These are phyloP conservation scores for Drosophila affinis DNA, from an alignment of 2,888 invertebrate species.

Conservation along the genomic window DNA sequence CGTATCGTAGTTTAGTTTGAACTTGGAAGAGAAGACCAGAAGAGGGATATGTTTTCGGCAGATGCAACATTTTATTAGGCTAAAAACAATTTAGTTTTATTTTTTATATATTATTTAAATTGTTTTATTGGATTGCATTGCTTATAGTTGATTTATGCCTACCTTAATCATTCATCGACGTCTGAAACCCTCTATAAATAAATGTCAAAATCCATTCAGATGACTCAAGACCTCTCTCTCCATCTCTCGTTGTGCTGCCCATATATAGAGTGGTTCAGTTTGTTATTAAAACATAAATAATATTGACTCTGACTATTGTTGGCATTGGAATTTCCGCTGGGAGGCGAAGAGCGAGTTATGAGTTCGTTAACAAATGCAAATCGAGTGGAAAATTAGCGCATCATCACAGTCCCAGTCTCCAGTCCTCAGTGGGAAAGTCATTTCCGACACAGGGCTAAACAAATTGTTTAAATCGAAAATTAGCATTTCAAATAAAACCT, in stretches of 20 bases:
- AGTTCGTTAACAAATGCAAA: conserved; percentile 77
- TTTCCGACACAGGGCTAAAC: conserved; percentile 55
- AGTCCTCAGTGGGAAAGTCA: conserved; percentile 29
- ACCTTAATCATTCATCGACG: neutral
- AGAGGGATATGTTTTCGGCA: too few species aligned
- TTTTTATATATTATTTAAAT: too few species aligned
- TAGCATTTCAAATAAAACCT: conserved; percentile 69
- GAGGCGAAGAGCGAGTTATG: conserved; percentile 58
- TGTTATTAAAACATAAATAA: conserved; percentile 76
- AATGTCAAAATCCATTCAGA: neutral
- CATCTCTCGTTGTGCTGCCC: conserved; percentile 26
- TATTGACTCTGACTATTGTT: conserved; percentile 37
- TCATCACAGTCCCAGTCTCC: conserved; percentile 31
- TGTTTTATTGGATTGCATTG: too few species aligned
- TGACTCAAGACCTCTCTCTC: conserved; percentile 4
- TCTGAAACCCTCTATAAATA: neutral
- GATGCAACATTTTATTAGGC: too few species aligned
- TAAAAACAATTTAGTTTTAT: too few species aligned
- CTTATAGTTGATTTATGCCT: too few species aligned
- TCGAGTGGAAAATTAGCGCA: conserved; percentile 75
- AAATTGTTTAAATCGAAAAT: conserved; percentile 70
- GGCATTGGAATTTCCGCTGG: conserved; percentile 71
- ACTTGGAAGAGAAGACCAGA: neutral
- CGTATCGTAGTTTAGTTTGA: neutral
- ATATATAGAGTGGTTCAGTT: conserved; percentile 48